These are phyloP conservation scores for Scotopteryx bipunctaria DNA, from an alignment of 2,888 invertebrate genomes.

Conservation along the genomic window DNA sequence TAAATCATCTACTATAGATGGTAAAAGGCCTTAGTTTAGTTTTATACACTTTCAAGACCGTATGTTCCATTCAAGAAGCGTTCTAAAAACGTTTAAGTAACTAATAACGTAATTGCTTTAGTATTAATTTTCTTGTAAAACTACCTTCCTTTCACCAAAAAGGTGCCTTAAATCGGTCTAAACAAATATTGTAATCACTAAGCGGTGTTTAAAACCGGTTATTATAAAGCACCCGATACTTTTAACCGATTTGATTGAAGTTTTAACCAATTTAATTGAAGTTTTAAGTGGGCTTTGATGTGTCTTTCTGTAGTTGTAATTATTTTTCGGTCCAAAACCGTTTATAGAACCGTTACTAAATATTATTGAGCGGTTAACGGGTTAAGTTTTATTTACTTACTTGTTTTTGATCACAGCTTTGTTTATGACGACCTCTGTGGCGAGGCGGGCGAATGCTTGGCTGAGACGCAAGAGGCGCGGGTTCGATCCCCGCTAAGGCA, in stretches of 20 bases:
- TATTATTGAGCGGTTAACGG: too few relatives aligned
- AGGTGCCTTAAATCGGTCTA: conserved; percentile 17
- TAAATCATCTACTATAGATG: too few relatives aligned
- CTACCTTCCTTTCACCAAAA: conserved; percentile 21
- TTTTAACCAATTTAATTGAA: conserved; percentile 4
- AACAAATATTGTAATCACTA: conserved; percentile 26
- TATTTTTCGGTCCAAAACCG: too few relatives aligned
- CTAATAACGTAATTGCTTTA: conserved; percentile 54
- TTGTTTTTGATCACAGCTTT: too few relatives aligned
- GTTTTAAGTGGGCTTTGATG: background rate
- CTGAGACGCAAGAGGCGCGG: too few relatives aligned
- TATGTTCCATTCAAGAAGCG: conserved; percentile 38
- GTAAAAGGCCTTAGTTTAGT: background rate
- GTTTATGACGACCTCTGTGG: too few relatives aligned
- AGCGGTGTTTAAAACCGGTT: conserved; percentile 6
- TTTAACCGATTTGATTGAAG: background rate
- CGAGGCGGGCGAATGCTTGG: too few relatives aligned
- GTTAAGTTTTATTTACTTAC: too few relatives aligned
- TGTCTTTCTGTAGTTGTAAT: too few relatives aligned
- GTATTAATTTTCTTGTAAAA: conserved; percentile 42
- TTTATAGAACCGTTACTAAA: too few relatives aligned
- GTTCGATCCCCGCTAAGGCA: too few relatives aligned
- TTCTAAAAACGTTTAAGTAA: conserved; percentile 43
- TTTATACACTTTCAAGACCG: conserved; percentile 16
- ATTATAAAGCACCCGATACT: conserved; percentile 2